Percentiles rank a stretch among this genome's conserved stretches.
Evolutionary conservation across 2,113 vertebrate genomes (phyloP).

Genomic region (Datnioides undecimradiatus): DNA sequence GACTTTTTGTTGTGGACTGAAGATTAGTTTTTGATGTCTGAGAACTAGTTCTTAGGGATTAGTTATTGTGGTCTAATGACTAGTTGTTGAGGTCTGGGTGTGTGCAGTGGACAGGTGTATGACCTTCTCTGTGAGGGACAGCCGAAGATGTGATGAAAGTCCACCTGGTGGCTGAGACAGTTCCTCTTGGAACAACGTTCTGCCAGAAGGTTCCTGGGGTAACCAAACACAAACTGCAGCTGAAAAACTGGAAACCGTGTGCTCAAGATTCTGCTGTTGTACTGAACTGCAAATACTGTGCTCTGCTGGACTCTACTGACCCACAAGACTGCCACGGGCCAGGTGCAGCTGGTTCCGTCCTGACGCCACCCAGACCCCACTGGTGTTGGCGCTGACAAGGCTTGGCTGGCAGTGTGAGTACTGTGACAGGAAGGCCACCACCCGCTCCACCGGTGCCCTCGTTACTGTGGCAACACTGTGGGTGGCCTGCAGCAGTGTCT

Average conservation of each 20-base stretch:
- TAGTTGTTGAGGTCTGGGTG: background rate
- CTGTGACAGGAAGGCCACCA: slow-evolving; percentile 95
- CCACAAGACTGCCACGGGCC: slow-evolving; percentile 92
- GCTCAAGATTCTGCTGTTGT: background rate
- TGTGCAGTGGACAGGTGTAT: background rate
- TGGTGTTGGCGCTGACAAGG: slow-evolving; percentile 89
- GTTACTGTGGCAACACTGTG: slow-evolving; percentile 93
- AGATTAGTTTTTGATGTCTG: background rate
- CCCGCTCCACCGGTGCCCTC: slow-evolving; percentile 92
- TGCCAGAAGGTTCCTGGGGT: slow-evolving; percentile 93
- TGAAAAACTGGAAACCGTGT: background rate
- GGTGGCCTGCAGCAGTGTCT: slow-evolving; percentile 94
- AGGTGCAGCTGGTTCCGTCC: slow-evolving; percentile 96
- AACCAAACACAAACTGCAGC: background rate
- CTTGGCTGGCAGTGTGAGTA: slow-evolving; percentile 94
- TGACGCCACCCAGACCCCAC: slow-evolving; percentile 95
- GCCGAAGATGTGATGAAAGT: slow-evolving; percentile 91
- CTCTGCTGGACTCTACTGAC: slow-evolving; percentile 74
- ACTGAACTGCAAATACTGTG: background rate
- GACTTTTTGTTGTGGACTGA: background rate
- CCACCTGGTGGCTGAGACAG: slow-evolving; percentile 95
- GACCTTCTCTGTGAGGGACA: slow-evolving; percentile 85
- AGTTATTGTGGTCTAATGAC: background rate
- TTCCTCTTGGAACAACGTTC: slow-evolving; percentile 92
- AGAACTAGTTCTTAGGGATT: background rate